phyloP scores from a whole-genome alignment of 1,140 invertebrate genomes.

The Cydia pomonella region DNA sequence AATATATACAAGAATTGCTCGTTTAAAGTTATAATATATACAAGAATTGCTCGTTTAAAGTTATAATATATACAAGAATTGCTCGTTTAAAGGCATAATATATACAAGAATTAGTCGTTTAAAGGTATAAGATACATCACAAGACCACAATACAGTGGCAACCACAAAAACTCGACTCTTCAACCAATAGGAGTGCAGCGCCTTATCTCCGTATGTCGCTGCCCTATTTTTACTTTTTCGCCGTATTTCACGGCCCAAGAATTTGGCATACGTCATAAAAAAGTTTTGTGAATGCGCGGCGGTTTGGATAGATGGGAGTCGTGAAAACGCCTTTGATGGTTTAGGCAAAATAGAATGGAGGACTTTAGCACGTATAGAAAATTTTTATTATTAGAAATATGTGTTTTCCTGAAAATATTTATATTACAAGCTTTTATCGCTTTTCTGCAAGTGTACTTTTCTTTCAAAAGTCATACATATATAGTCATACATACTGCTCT shows the following conservation, averaged over 20 bases:
- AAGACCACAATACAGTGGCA: background rate
- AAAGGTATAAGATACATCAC: too few species aligned
- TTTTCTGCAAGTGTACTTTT: too few species aligned
- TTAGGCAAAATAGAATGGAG: background rate
- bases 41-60: too few species aligned
- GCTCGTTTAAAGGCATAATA: too few species aligned
- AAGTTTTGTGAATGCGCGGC: constrained; percentile 4
- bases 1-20: too few species aligned
- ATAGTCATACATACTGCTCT: too few species aligned
- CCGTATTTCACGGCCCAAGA: background rate
- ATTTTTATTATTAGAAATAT: background rate
- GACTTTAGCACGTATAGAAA: background rate
- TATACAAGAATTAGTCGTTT: too few species aligned
- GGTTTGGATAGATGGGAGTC: background rate
- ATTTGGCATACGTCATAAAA: constrained; percentile 14
- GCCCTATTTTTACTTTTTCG: constrained; percentile 11
- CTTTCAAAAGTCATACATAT: too few species aligned
- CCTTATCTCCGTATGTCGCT: constrained; percentile 11
- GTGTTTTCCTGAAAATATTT: too few species aligned
- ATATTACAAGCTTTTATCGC: too few species aligned
- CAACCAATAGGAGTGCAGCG: background rate
- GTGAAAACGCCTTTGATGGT: background rate
- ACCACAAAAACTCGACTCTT: background rate
- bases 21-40: too few species aligned
- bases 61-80: too few species aligned